Conservation (phyloP, 1,140 invertebrate species). For the Drosophila insularis region DNA sequence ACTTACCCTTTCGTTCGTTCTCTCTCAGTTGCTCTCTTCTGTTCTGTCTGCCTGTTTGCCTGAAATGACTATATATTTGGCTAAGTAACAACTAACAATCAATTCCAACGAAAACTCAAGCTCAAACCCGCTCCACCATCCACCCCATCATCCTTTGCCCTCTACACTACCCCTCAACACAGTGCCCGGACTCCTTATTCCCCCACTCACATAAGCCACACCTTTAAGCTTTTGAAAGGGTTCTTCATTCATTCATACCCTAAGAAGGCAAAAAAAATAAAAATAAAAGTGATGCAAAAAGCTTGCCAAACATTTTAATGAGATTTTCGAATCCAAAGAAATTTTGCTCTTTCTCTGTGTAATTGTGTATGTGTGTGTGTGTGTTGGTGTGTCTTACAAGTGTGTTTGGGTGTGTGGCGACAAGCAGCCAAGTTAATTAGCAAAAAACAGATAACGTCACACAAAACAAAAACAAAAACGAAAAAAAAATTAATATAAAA, state of each 20-base stretch:
- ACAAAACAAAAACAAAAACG: conserved; percentile 44
- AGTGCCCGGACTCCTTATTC: no score
- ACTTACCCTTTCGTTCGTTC: neutral
- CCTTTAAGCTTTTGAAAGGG: conserved; percentile 13
- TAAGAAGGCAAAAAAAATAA: neutral
- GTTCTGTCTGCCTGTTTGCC: neutral
- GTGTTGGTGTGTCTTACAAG: conserved; percentile 8
- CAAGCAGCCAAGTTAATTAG: conserved; percentile 76
- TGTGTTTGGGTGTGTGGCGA: conserved; percentile 39
- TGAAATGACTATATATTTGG: conserved; percentile 15
- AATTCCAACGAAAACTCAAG: conserved; percentile 8
- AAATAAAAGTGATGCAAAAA: conserved; percentile 9
- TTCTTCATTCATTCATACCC: neutral
- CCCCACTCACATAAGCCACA: conserved; percentile 4
- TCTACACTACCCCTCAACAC: neutral
- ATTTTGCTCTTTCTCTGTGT: conserved; percentile 48
- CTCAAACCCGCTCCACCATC: neutral
- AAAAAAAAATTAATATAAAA: conserved; percentile 6
- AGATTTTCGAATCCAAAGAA: conserved; percentile 72
- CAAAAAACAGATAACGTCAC: conserved; percentile 76
- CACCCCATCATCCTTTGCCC: neutral
- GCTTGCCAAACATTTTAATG: conserved; percentile 68
- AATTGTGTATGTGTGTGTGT: conserved; percentile 12
- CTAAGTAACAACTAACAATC: conserved; percentile 20
- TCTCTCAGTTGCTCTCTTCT: neutral